Percentiles rank a stretch among this genome's conserved stretches.
Evolutionary conservation across 2,888 invertebrate species (phyloP).

Genomic region (Lymantria monacha): DNA sequence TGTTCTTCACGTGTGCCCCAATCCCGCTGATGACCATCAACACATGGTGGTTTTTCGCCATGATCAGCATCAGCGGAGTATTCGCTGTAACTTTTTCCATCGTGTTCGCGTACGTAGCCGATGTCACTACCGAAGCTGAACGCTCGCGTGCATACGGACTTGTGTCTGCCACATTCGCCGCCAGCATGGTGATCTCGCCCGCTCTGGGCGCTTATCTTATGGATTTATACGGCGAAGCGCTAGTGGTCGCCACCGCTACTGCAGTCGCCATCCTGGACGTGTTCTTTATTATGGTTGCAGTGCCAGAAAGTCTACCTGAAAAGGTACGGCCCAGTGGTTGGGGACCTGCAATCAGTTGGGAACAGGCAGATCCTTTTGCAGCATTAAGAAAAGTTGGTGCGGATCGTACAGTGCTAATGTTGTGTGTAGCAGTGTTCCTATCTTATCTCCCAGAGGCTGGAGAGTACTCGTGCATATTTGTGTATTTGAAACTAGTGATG

Average conservation of each 20-base stretch:
- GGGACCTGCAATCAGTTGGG: conserved; percentile 96
- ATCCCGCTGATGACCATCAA: conserved; percentile 99
- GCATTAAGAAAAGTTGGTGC: conserved; percentile 95
- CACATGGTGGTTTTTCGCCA: conserved; percentile 99
- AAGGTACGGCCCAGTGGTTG: conserved; percentile 90
- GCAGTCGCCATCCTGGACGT: conserved; percentile 98
- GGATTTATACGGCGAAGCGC: conserved; percentile 90
- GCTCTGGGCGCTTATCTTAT: conserved; percentile 95
- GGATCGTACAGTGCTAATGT: conserved; percentile 97
- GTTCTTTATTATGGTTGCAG: conserved; percentile 98
- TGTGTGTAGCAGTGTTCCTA: conserved; percentile 98
- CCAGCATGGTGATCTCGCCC: conserved; percentile 99
- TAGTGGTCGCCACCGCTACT: conserved; percentile 97
- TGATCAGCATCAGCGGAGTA: conserved; percentile 99
- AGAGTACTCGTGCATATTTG: conserved; percentile 99
- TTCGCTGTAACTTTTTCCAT: conserved; percentile 99
- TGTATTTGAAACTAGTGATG: conserved; percentile 98
- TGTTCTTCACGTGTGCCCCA: conserved; percentile 99
- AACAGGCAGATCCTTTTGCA: conserved; percentile 98
- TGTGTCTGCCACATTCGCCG: conserved; percentile 99
- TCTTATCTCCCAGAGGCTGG: conserved; percentile 99
- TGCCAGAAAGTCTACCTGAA: conserved; percentile 98
- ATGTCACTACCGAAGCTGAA: conserved; percentile 98
- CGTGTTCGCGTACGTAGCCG: conserved; percentile 99
- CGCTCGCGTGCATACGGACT: conserved; percentile 97